Evolutionary conservation across 2,888 invertebrate genomes (phyloP).

Genomic region (Argyresthia goedartella): DNA sequence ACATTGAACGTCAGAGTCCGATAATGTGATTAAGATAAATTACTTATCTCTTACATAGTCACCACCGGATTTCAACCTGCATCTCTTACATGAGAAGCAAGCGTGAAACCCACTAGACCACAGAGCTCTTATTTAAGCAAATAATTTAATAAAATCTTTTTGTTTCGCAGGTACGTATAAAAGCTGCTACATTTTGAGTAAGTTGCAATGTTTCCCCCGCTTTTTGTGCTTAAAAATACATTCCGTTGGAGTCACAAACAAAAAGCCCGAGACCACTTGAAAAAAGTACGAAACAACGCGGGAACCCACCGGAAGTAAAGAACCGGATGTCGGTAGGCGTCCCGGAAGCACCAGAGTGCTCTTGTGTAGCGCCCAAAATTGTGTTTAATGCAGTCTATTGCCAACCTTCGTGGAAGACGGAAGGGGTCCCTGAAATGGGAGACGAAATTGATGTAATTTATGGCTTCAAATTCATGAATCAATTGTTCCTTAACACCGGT

Average conservation of each 20-base stretch:
- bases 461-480: too few species aligned
- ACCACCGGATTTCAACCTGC: too few species aligned
- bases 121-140: too few species aligned
- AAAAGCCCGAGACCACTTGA: constrained; percentile 43
- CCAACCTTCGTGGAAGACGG: constrained; percentile 16
- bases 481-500: too few species aligned
- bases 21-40: too few species aligned
- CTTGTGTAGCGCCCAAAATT: constrained; percentile 49
- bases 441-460: neutral
- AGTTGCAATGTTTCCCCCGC: neutral
- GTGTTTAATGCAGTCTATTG: constrained; percentile 51
- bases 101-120: too few species aligned
- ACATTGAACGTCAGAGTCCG: too few species aligned
- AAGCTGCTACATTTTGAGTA: neutral
- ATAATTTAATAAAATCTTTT: too few species aligned
- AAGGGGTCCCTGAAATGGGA: constrained; percentile 6
- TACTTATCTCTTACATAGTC: too few species aligned
- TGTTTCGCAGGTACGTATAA: neutral
- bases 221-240: neutral
- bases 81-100: too few species aligned
- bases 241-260: constrained; percentile 12
- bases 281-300: constrained; percentile 47
- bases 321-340: constrained; percentile 60
- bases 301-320: constrained; percentile 56
- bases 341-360: constrained; percentile 60